These are phyloP conservation scores for Calephelis nemesis DNA, from an alignment of 1,140 invertebrate species.

Conservation along the genomic window DNA sequence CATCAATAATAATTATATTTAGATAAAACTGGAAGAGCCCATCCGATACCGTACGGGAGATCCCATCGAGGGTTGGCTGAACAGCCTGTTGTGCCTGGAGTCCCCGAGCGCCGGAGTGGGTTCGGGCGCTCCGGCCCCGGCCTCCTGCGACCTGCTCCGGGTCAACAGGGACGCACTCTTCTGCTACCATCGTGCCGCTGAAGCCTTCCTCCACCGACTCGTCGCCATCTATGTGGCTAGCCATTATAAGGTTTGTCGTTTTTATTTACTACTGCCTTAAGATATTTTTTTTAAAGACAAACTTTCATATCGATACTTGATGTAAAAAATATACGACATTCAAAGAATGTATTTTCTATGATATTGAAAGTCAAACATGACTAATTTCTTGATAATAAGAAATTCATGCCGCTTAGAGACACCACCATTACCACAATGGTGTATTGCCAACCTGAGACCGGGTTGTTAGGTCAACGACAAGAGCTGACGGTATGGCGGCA, in stretches of 20 bases:
- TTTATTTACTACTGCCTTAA: background rate
- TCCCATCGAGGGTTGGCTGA: conserved; percentile 95
- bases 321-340: background rate
- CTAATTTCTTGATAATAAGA: too few species aligned
- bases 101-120: conserved; percentile 83
- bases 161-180: conserved; percentile 97
- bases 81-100: conserved; percentile 95
- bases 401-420: too few species aligned
- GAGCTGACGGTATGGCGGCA: too few species aligned
- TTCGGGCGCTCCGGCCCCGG: conserved; percentile 92
- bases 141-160: conserved; percentile 94
- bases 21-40: conserved; percentile 93
- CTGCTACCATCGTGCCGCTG: conserved; percentile 97
- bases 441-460: too few species aligned
- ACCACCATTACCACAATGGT: too few species aligned
- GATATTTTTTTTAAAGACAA: too few species aligned
- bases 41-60: conserved; percentile 96
- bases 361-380: too few species aligned
- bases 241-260: conserved; percentile 91
- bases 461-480: too few species aligned
- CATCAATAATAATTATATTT: too few species aligned
- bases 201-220: conserved; percentile 94
- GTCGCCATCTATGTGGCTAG: conserved; percentile 97
- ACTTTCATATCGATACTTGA: background rate
- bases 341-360: too few species aligned